phyloP scores from a whole-genome alignment of 2,888 invertebrate species.

The Escarpia spicata region DNA sequence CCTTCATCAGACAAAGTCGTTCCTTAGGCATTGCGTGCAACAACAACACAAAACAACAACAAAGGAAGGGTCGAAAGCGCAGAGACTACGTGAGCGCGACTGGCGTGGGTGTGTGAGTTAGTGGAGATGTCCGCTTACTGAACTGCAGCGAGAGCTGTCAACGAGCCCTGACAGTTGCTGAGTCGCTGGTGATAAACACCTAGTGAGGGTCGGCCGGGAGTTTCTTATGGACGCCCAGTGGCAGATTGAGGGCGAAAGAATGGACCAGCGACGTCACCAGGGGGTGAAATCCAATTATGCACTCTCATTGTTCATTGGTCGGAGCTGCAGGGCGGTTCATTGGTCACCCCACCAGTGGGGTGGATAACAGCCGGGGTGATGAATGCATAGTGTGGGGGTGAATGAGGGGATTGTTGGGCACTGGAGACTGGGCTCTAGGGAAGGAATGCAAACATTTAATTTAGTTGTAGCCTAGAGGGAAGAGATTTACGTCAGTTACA shows the following conservation, averaged over 20 bases:
- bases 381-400: background rate
- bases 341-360: background rate
- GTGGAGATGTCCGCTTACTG: background rate
- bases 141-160: background rate
- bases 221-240: background rate
- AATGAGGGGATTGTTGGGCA: background rate
- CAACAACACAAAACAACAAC: constrained; percentile 18
- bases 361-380: background rate
- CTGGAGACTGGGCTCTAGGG: background rate
- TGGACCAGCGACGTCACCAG: background rate
- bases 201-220: background rate
- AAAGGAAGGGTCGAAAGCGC: background rate
- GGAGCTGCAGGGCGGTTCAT: background rate
- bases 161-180: background rate
- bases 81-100: background rate
- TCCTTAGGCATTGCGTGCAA: constrained; percentile 28
- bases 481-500: background rate
- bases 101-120: background rate
- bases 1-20: constrained; percentile 25
- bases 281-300: background rate
- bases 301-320: background rate
- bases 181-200: background rate
- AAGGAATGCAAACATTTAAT: background rate
- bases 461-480: background rate
- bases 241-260: background rate